These are phyloP conservation scores for Vicugna pacos DNA, from an alignment of 2,113 vertebrate species.

Conservation along the genomic window DNA sequence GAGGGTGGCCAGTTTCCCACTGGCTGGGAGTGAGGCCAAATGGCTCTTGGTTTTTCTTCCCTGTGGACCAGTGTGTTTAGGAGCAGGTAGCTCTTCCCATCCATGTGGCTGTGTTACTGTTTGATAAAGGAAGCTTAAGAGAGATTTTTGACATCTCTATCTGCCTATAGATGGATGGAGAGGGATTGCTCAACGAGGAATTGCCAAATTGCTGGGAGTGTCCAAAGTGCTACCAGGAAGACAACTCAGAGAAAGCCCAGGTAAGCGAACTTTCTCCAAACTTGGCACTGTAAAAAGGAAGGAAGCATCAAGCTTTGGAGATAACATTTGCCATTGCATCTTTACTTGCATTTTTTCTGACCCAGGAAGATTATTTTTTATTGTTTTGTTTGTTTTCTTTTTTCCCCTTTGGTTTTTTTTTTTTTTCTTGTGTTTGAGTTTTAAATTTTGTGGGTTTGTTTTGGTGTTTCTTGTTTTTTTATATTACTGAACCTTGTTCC, in stretches of 20 bases:
- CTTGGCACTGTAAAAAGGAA: background rate
- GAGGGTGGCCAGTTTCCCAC: background rate
- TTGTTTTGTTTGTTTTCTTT: background rate
- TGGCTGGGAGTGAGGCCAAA: background rate
- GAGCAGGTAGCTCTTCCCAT: background rate
- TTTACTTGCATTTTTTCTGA: background rate
- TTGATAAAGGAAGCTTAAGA: background rate
- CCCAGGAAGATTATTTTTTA: background rate
- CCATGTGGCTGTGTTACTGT: rapidly evolving
- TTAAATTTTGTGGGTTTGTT: background rate
- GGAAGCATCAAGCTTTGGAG: background rate
- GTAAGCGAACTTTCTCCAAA: slow-evolving; percentile 65
- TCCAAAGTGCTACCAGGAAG: slow-evolving; percentile 95
- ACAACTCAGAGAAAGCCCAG: slow-evolving; percentile 89
- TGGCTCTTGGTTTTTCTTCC: background rate
- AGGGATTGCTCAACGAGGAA: slow-evolving; percentile 95
- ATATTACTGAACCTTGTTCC: background rate
- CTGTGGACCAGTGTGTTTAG: background rate
- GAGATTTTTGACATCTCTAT: slow-evolving; percentile 2
- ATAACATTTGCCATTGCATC: background rate
- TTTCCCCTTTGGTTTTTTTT: background rate
- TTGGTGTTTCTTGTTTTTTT: background rate
- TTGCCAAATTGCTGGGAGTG: slow-evolving; percentile 99
- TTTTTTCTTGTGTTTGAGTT: background rate
- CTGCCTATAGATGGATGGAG: slow-evolving; percentile 92